Evolutionary conservation across 2,888 invertebrate genomes (phyloP).

Genomic region (Vandiemenella viatica): DNA sequence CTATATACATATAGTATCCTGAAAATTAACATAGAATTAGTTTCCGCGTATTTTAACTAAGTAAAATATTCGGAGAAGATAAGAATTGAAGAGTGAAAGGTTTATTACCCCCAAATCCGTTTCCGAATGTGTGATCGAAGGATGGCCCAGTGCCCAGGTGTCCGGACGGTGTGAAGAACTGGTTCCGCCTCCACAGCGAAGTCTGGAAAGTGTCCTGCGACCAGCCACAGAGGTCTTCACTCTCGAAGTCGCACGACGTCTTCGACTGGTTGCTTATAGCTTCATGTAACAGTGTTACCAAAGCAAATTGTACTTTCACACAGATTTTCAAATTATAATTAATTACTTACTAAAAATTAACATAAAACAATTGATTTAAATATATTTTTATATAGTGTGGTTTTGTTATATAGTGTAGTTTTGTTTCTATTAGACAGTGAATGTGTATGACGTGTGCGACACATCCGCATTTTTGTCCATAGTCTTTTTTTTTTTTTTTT

Average conservation of each 20-base stretch:
- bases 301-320: not conserved
- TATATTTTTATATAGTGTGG: too few species aligned
- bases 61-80: not conserved
- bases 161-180: slow-evolving; percentile 45
- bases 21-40: slow-evolving; percentile 22
- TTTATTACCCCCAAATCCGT: slow-evolving; percentile 30
- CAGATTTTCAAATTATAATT: too few species aligned
- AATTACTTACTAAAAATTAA: too few species aligned
- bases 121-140: slow-evolving; percentile 57
- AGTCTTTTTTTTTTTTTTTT: too few species aligned
- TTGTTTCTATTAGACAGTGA: too few species aligned
- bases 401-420: too few species aligned
- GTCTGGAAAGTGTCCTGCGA: slow-evolving; percentile 49
- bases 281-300: not conserved
- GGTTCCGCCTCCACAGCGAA: slow-evolving; percentile 57
- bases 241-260: slow-evolving; percentile 51
- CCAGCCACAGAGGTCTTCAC: slow-evolving; percentile 60
- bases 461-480: too few species aligned
- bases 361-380: too few species aligned
- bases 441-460: too few species aligned
- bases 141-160: slow-evolving; percentile 55
- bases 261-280: not conserved
- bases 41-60: not conserved
- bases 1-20: slow-evolving; percentile 74
- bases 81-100: slow-evolving; percentile 7